Percentiles rank a stretch among this genome's conserved stretches.
phyloP scores from a whole-genome alignment of 1,140 invertebrate genomes.

The Zaprionus camerounensis region DNA sequence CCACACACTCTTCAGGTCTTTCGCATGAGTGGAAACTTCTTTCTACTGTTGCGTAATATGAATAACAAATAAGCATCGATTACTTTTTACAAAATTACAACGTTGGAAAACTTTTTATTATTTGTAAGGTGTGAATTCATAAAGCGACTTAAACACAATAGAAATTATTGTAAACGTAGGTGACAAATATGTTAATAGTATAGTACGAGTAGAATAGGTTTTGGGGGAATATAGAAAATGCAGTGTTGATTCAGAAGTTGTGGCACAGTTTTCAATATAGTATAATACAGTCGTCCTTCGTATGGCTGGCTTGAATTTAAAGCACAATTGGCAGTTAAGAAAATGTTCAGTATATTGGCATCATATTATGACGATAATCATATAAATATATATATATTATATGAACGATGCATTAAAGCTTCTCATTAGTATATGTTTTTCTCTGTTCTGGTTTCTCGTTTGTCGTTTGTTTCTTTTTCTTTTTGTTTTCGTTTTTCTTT shows the following conservation, averaged over 20 bases:
- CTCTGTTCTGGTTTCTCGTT: constrained; percentile 39
- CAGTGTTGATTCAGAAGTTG: constrained; percentile 39
- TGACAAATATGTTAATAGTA: constrained; percentile 69
- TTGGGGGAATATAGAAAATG: constrained; percentile 48
- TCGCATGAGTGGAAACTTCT: constrained; percentile 74
- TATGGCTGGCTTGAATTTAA: constrained; percentile 66
- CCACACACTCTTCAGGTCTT: constrained; percentile 46
- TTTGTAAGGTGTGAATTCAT: constrained; percentile 62
- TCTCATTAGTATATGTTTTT: constrained; percentile 45
- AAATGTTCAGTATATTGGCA: constrained; percentile 31
- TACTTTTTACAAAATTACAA: constrained; percentile 72
- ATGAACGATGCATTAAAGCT: constrained; percentile 69
- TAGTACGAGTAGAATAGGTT: constrained; percentile 53
- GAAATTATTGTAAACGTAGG: constrained; percentile 68
- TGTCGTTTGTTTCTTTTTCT: constrained; percentile 38
- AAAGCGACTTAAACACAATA: constrained; percentile 67
- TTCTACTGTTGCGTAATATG: constrained; percentile 69
- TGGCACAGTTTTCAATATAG: constrained; percentile 53
- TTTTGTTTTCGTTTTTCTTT: constrained; percentile 15
- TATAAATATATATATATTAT: constrained; percentile 48
- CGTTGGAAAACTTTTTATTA: constrained; percentile 73
- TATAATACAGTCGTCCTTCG: constrained; percentile 70
- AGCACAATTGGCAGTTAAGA: constrained; percentile 72
- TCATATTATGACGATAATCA: constrained; percentile 39
- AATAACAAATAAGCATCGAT: constrained; percentile 55